Percentiles rank a stretch among this genome's conserved stretches.
Evolutionary conservation across 2,888 invertebrate genomes (phyloP).

Genomic region (Calephelis perditalis): DNA sequence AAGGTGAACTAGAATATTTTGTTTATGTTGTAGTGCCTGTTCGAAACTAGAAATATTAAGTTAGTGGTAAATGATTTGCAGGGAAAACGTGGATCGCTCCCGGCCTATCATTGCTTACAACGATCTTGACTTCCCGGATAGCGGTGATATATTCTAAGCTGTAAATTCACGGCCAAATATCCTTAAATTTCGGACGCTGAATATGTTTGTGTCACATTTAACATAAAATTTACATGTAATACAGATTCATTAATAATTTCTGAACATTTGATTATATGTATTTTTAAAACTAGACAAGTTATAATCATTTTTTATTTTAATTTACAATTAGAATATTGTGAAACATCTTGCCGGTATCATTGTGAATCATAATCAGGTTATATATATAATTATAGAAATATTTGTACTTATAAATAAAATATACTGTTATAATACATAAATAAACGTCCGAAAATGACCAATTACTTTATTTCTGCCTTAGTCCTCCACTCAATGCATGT

Average conservation of each 20-base stretch:
- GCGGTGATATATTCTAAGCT: slow-evolving; percentile 84
- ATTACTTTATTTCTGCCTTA: slow-evolving; percentile 7
- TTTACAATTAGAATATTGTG: not conserved
- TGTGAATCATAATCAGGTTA: slow-evolving; percentile 20
- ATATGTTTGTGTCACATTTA: slow-evolving; percentile 10
- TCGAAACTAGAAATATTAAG: slow-evolving; percentile 33
- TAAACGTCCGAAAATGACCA: slow-evolving; percentile 7
- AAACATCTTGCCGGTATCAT: not conserved
- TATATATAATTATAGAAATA: slow-evolving; percentile 13
- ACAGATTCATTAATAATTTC: not conserved
- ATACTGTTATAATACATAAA: not conserved
- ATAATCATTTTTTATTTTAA: not conserved
- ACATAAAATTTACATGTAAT: slow-evolving; percentile 10
- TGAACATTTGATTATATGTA: not conserved
- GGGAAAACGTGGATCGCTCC: slow-evolving; percentile 82
- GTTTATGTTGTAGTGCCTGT: slow-evolving; percentile 7
- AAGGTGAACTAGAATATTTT: not conserved
- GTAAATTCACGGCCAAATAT: slow-evolving; percentile 27
- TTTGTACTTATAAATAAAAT: slow-evolving; percentile 14
- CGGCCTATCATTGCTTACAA: slow-evolving; percentile 92
- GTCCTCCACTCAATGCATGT: not conserved
- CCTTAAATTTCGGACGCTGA: slow-evolving; percentile 18
- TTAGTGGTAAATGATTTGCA: slow-evolving; percentile 70
- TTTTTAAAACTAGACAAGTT: not conserved
- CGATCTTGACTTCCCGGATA: slow-evolving; percentile 93